Evolutionary conservation across 2,113 vertebrate genomes (phyloP).

Genomic region (Arenaria interpres): DNA sequence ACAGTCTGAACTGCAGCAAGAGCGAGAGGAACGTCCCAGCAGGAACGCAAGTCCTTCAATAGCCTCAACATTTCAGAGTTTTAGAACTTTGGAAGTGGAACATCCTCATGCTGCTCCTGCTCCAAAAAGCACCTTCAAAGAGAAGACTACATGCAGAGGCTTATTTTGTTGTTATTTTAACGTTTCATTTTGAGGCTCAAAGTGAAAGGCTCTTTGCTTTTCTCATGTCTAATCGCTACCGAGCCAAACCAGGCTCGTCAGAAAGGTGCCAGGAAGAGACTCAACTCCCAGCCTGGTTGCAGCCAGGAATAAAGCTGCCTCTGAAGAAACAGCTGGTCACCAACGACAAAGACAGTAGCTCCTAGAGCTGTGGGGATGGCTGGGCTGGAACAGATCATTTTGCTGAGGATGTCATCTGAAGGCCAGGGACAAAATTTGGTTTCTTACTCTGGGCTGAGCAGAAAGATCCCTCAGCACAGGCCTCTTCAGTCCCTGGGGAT

Average conservation of each 20-base stretch:
- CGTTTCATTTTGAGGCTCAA: background rate
- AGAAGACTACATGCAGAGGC: background rate
- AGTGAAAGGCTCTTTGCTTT: background rate
- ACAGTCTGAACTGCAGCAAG: background rate
- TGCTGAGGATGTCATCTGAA: background rate
- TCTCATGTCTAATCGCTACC: fast-evolving
- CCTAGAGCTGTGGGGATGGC: background rate
- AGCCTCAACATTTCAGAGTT: background rate
- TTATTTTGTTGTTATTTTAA: background rate
- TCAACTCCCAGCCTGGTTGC: background rate
- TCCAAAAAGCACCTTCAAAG: constrained; percentile 18
- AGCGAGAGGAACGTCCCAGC: background rate
- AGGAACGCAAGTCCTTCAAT: background rate
- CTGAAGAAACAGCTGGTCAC: background rate
- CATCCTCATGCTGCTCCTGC: background rate
- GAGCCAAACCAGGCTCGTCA: background rate
- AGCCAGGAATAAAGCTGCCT: background rate
- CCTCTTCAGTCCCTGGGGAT: background rate
- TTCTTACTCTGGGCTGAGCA: background rate
- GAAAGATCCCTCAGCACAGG: background rate
- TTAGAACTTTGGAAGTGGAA: background rate
- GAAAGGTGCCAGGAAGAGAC: background rate
- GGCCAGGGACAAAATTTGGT: background rate
- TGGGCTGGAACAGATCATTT: background rate
- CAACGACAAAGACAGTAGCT: background rate